phyloP scores from a whole-genome alignment of 2,888 invertebrate species.

The Platycheirus rosarum region DNA sequence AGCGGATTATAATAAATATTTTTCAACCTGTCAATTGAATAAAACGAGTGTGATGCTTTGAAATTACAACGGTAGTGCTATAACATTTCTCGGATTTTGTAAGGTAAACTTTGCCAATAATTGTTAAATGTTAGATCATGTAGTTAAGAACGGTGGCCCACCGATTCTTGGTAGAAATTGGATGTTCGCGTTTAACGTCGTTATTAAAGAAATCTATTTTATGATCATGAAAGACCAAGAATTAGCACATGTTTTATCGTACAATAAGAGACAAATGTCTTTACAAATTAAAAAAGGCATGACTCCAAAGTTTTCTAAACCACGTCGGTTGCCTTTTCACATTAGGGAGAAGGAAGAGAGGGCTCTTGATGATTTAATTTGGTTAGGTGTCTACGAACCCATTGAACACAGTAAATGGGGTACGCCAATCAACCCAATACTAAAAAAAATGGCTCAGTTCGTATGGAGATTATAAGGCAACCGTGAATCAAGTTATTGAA shows the following conservation, averaged over 20 bases:
- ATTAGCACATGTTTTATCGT: not conserved
- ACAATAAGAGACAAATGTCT: not conserved
- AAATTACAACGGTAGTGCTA: constrained; percentile 1
- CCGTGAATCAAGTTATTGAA: not conserved
- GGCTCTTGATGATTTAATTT: not conserved
- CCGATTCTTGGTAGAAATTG: not conserved
- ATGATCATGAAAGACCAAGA: not conserved
- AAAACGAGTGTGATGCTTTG: constrained; percentile 7
- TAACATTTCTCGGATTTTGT: constrained; percentile 1
- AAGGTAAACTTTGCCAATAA: constrained; percentile 6
- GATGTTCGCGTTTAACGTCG: not conserved
- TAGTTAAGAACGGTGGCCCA: not conserved
- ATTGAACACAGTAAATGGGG: not conserved
- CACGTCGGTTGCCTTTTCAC: not conserved
- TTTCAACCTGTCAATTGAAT: not conserved
- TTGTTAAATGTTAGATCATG: constrained; percentile 5
- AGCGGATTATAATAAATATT: not conserved
- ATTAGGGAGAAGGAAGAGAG: not conserved
- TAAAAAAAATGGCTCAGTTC: not conserved
- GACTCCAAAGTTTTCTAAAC: not conserved
- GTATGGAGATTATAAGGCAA: constrained; percentile 17
- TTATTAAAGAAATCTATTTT: not conserved
- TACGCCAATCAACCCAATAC: not conserved
- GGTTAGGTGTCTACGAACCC: not conserved
- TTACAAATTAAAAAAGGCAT: not conserved